phyloP scores from a whole-genome alignment of 2,113 vertebrate genomes.

The Tachysurus fulvidraco region DNA sequence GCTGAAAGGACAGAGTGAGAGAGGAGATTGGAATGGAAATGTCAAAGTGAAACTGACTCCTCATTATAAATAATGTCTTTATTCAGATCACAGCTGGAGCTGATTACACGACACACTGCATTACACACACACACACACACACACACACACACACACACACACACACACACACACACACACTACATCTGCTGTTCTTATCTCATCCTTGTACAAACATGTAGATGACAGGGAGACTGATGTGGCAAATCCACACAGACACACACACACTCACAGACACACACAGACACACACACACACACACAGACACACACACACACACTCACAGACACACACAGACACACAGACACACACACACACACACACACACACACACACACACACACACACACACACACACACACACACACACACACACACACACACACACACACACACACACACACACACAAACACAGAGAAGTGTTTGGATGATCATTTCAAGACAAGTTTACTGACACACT shows the following conservation, averaged over 20 bases:
- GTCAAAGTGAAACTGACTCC: slow-evolving; percentile 40
- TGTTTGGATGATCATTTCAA: slow-evolving; percentile 36
- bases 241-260: slow-evolving; percentile 6
- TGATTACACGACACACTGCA: slow-evolving; percentile 58
- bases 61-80: slow-evolving; percentile 69
- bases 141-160: slow-evolving; percentile 53
- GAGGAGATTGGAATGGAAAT: not conserved
- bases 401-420: slow-evolving; percentile 40
- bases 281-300: slow-evolving; percentile 31
- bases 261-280: slow-evolving; percentile 38
- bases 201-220: not conserved
- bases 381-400: too few relatives aligned
- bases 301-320: slow-evolving; percentile 37
- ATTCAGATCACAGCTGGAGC: slow-evolving; percentile 72
- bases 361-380: slow-evolving; percentile 42
- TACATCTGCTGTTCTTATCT: slow-evolving; percentile 11
- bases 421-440: slow-evolving; percentile 13
- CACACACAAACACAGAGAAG: slow-evolving; percentile 22
- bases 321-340: slow-evolving; percentile 32
- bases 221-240: not conserved
- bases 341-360: slow-evolving; percentile 39
- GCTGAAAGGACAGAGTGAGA: not conserved
- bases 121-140: slow-evolving; percentile 1
- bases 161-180: not conserved
- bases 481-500: slow-evolving; percentile 64